These are phyloP conservation scores for Hemitrygon akajei DNA, from an alignment of 2,797 vertebrate species.

Conservation along the genomic window DNA sequence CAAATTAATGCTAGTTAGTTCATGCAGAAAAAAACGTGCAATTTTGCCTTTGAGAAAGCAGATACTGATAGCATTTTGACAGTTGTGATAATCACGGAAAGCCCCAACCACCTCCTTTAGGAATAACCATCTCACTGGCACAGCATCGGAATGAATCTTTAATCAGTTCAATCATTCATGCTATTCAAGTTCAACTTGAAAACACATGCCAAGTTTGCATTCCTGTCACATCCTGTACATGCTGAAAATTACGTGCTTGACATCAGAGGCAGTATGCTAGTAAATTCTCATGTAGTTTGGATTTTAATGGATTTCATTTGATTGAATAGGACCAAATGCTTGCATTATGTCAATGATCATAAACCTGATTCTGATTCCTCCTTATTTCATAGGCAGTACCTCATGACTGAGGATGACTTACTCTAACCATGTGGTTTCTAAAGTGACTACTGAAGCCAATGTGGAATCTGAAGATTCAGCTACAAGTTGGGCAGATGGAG, in stretches of 20 bases:
- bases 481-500: too few relatives aligned
- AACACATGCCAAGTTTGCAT: background rate
- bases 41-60: background rate
- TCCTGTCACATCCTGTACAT: background rate
- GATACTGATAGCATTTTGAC: background rate
- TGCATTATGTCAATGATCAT: background rate
- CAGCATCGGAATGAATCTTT: background rate
- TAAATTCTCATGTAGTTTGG: background rate
- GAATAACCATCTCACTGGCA: background rate
- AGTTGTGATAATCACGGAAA: background rate
- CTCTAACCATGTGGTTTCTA: too few relatives aligned
- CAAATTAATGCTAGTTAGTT: background rate
- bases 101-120: background rate
- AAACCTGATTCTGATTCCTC: too few relatives aligned
- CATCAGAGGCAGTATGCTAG: background rate
- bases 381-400: too few relatives aligned
- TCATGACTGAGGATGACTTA: too few relatives aligned
- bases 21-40: background rate
- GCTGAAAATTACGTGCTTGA: background rate
- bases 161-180: background rate
- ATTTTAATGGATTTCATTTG: background rate
- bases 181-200: background rate
- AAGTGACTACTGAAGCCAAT: too few relatives aligned
- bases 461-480: too few relatives aligned
- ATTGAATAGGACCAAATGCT: background rate